Conservation (phyloP, 1,140 invertebrate genomes). For the Apolygus lucorum region DNA sequence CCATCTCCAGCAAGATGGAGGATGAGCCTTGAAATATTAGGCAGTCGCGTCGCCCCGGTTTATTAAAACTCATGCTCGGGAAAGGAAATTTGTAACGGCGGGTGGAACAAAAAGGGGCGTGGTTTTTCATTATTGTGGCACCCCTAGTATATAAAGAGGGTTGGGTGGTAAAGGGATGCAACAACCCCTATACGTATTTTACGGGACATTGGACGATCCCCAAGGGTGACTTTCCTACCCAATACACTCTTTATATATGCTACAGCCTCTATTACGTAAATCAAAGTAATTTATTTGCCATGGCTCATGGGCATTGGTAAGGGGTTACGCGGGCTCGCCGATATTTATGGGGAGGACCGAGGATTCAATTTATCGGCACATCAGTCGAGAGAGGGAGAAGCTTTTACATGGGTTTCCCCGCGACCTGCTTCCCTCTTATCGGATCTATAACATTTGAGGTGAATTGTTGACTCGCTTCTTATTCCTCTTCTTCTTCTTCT, state of each 20-base stretch:
- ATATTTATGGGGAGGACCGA: background rate
- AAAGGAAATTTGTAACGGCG: background rate
- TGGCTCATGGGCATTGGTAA: background rate
- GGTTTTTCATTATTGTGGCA: background rate
- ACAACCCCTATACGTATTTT: background rate
- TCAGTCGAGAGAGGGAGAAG: background rate
- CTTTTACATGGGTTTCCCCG: background rate
- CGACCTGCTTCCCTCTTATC: background rate
- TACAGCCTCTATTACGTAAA: background rate
- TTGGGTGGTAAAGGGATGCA: background rate
- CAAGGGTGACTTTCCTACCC: background rate
- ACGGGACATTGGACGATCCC: background rate
- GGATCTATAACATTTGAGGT: background rate
- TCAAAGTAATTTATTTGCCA: constrained; percentile 1
- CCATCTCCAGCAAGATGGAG: no score
- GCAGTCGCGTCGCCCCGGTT: no score
- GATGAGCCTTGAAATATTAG: no score
- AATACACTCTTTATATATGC: background rate
- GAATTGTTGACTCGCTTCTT: background rate
- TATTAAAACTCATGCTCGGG: no score
- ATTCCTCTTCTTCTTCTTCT: no score
- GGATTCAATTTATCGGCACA: background rate
- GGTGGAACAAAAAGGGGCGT: background rate
- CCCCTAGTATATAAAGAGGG: background rate
- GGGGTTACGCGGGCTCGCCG: background rate